These are phyloP conservation scores for Thymelicus lineola DNA, from an alignment of 2,888 invertebrate genomes.

Conservation along the genomic window DNA sequence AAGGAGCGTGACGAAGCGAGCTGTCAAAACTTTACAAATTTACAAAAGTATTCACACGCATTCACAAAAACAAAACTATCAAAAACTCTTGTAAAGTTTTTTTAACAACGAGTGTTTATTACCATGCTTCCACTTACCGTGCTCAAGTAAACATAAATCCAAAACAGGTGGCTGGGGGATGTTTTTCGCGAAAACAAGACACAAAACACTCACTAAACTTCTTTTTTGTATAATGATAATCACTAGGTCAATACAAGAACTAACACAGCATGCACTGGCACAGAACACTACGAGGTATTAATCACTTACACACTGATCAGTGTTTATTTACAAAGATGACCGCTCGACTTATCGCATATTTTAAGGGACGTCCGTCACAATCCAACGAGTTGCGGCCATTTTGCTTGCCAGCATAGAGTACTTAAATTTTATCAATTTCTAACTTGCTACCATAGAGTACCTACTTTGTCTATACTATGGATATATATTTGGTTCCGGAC, in stretches of 20 bases:
- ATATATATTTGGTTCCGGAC: no score
- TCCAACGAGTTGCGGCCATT: constrained; percentile 77
- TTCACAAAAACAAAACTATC: constrained; percentile 53
- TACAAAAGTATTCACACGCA: constrained; percentile 63
- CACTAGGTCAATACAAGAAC: constrained; percentile 62
- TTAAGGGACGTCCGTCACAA: constrained; percentile 73
- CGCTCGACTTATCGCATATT: constrained; percentile 62
- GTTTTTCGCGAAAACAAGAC: constrained; percentile 76
- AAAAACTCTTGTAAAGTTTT: constrained; percentile 45
- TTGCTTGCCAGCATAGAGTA: constrained; percentile 53
- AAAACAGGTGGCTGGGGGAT: constrained; percentile 68
- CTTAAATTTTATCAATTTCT: no score
- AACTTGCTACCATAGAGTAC: no score
- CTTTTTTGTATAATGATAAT: constrained; percentile 52
- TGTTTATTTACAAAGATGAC: constrained; percentile 72
- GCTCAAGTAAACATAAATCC: constrained; percentile 81
- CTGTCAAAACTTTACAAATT: constrained; percentile 68
- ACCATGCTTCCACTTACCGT: constrained; percentile 63
- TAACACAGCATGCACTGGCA: constrained; percentile 68
- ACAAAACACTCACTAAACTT: constrained; percentile 77
- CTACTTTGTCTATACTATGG: no score
- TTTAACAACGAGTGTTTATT: constrained; percentile 7
- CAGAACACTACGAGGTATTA: constrained; percentile 57
- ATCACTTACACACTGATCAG: constrained; percentile 60
- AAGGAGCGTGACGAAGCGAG: constrained; percentile 60